Evolutionary conservation across 2,888 invertebrate genomes (phyloP).

Genomic region (Pollenia labialis): DNA sequence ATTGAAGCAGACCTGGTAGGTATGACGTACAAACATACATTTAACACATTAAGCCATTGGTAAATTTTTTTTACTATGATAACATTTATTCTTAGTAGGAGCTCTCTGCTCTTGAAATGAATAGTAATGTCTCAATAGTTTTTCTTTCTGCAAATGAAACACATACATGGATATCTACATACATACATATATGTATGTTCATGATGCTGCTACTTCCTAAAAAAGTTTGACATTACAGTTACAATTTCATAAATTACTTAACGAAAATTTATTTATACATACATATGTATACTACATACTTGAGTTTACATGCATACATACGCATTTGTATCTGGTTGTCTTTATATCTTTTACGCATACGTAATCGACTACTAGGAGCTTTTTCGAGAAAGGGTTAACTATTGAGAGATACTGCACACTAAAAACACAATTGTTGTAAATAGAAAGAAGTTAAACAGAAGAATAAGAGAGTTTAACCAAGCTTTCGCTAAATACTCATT

Average conservation of each 20-base stretch:
- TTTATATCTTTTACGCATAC: slow-evolving; percentile 69
- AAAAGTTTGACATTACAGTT: slow-evolving; percentile 53
- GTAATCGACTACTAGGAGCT: slow-evolving; percentile 66
- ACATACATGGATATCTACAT: background rate
- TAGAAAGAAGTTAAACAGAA: slow-evolving; percentile 70
- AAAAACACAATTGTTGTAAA: slow-evolving; percentile 30
- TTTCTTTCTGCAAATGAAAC: background rate
- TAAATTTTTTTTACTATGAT: background rate
- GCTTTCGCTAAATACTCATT: slow-evolving; percentile 56
- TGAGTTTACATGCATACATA: background rate
- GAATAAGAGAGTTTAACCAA: slow-evolving; percentile 65
- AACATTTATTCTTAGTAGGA: background rate
- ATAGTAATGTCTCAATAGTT: background rate
- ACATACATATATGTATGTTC: slow-evolving; percentile 1
- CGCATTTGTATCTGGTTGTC: slow-evolving; percentile 10
- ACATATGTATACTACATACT: background rate
- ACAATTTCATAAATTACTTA: slow-evolving; percentile 59
- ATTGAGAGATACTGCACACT: slow-evolving; percentile 56
- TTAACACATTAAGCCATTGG: too few species aligned
- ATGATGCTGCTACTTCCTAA: background rate
- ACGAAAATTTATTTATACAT: slow-evolving; percentile 25
- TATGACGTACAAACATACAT: slow-evolving; percentile 33
- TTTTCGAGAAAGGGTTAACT: slow-evolving; percentile 70
- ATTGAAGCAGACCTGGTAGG: slow-evolving; percentile 32
- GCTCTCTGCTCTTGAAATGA: slow-evolving; percentile 30